phyloP scores from a whole-genome alignment of 1,140 invertebrate genomes.

The Nymphalis io region DNA sequence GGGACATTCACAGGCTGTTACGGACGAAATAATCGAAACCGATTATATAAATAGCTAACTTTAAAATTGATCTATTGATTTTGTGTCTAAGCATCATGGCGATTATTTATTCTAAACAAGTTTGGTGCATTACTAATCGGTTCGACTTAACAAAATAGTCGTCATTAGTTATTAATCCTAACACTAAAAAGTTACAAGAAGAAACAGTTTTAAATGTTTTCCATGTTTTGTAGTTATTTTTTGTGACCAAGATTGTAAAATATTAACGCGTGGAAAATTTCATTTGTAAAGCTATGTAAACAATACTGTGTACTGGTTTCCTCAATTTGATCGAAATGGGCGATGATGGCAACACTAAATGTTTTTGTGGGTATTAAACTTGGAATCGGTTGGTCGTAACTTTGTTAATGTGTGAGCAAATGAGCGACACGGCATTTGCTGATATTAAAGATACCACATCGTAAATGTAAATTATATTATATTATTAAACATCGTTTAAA shows the following conservation, averaged over 20 bases:
- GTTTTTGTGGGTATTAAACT: conserved; percentile 54
- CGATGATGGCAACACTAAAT: conserved; percentile 45
- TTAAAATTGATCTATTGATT: too few relatives aligned
- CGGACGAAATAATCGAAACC: too few relatives aligned
- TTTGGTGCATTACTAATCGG: too few relatives aligned
- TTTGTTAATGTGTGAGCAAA: conserved; percentile 47
- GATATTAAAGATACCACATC: conserved; percentile 15
- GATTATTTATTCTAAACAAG: too few relatives aligned
- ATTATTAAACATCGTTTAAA: neutral
- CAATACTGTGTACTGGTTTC: conserved; percentile 39
- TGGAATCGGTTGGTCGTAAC: conserved; percentile 50
- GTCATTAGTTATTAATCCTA: too few relatives aligned
- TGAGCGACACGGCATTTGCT: conserved; percentile 41
- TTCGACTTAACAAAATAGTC: too few relatives aligned
- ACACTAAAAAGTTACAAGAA: too few relatives aligned
- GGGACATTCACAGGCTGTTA: too few relatives aligned
- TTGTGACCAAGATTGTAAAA: neutral
- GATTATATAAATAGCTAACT: too few relatives aligned
- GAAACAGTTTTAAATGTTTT: too few relatives aligned
- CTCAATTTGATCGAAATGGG: conserved; percentile 44
- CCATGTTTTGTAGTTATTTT: neutral
- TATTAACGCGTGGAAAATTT: conserved; percentile 21
- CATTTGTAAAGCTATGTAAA: conserved; percentile 26
- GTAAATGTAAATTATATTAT: conserved; percentile 11
- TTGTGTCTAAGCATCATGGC: too few relatives aligned